Evolutionary conservation across 2,888 invertebrate genomes (phyloP), one percentile per base, ranked within the genome.

Genomic region (Oasisia sp.): DNA sequence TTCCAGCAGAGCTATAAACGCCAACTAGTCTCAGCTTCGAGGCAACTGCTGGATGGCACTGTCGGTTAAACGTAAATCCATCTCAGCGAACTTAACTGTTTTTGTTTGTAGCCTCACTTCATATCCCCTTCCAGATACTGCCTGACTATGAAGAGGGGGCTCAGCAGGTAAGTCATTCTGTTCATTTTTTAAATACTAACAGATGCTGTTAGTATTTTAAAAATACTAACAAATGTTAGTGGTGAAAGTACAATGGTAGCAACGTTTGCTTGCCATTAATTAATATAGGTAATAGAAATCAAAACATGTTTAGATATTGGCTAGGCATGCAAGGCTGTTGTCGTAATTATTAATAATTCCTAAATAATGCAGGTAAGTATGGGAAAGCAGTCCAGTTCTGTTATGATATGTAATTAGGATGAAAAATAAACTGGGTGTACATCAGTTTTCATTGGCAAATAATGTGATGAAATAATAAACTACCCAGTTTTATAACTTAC

Each of bases 61-160:
- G 74, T 74, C 74, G 7, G 74, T n/a, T 74, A n/a, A 56, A 5
- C 19, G 27, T 74, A 74, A 74, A 27, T n/a, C 74, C 74, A 74
- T 19, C 74, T 74, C 19, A 14, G 44, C 38, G 27, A 45, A 58
- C 92, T 89, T 5, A 27, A 50, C 44, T 50, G 14, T 91, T 56
- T 8, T 91, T 92, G 91, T 58, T 93, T 93, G 74, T 93, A 95
- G 96, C 95, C 92, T 95, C 95, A 27, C 93, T 96, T n/a, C 95
- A 95, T 32, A 95, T 96, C 91, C 95, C 95, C 32, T 95, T 94
- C 93, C 95, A 95, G 92, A 94, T 96, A 14, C 94, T 97, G n/a
- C 96, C 96, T 0, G 96, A 96, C 93, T 96, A 96, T 94, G 95
- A 96, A 91, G 96, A 96, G 93, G 96, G 96, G 19, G 96, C 96